phyloP scores from a whole-genome alignment of 2,888 invertebrate species.

The Cryptus viduatorius region DNA sequence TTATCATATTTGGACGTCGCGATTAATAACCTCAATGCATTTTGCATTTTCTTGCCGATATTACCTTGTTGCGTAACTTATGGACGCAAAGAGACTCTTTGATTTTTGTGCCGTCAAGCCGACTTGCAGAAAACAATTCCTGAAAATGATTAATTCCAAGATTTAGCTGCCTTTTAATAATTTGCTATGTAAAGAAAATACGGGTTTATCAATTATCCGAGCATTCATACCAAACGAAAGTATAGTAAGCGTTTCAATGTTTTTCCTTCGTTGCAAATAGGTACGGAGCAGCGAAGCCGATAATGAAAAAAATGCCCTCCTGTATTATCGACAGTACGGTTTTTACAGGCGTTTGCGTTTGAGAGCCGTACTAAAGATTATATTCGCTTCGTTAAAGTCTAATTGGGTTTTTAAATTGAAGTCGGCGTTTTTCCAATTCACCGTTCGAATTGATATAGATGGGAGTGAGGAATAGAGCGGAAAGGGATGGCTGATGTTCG shows the following conservation, averaged over 20 bases:
- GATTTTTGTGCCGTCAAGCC: too few relatives aligned
- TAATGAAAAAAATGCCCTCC: neutral
- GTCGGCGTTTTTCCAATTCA: slow-evolving; percentile 32
- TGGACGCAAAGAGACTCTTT: too few relatives aligned
- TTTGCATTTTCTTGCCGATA: too few relatives aligned
- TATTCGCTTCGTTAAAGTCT: slow-evolving; percentile 54
- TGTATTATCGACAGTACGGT: neutral
- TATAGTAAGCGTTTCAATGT: neutral
- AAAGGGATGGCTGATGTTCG: slow-evolving; percentile 40
- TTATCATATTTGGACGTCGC: too few relatives aligned
- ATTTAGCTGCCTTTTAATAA: too few relatives aligned
- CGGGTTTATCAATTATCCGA: too few relatives aligned
- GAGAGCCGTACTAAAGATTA: slow-evolving; percentile 16
- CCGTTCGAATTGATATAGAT: slow-evolving; percentile 25
- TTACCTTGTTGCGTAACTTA: too few relatives aligned
- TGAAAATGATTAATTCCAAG: too few relatives aligned
- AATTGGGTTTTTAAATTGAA: slow-evolving; percentile 62
- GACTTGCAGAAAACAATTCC: too few relatives aligned
- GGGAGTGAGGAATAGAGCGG: slow-evolving; percentile 41
- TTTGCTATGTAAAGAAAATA: too few relatives aligned
- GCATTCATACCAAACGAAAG: too few relatives aligned
- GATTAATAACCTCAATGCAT: too few relatives aligned
- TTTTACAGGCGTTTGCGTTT: neutral
- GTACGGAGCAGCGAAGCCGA: neutral
- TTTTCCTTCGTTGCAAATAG: neutral